Conservation (phyloP, 2,888 invertebrate species). For the Schizotus pectinicornis region DNA sequence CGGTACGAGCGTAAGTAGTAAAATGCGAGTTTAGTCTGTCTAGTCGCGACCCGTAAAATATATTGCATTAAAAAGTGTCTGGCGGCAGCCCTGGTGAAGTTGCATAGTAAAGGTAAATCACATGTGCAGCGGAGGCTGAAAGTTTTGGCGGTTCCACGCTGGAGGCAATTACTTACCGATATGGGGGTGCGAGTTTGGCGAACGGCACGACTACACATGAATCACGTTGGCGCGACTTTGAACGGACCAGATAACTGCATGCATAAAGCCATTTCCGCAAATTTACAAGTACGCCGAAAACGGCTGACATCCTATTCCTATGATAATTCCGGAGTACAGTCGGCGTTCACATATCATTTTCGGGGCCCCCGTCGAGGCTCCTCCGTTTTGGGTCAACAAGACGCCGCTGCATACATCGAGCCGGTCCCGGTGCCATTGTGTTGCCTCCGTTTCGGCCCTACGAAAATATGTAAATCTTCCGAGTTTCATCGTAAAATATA, state of each 20-base stretch:
- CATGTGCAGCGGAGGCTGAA: background rate
- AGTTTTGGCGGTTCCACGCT: conserved; percentile 1
- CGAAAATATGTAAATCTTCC: conserved; percentile 34
- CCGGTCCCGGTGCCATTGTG: conserved; percentile 15
- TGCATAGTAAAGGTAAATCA: conserved; percentile 8
- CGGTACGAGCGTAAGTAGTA: background rate
- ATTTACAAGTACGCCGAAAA: conserved; percentile 39
- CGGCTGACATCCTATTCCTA: conserved; percentile 40
- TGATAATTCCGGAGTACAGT: conserved; percentile 34
- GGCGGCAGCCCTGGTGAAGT: conserved; percentile 8
- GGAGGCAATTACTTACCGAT: conserved; percentile 32
- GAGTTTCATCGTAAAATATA: conserved; percentile 31
- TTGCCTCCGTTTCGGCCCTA: conserved; percentile 13
- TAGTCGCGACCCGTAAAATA: conserved; percentile 9
- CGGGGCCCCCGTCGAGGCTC: conserved; percentile 4
- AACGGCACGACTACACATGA: conserved; percentile 31
- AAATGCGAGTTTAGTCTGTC: conserved; percentile 7
- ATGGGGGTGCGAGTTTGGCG: conserved; percentile 25
- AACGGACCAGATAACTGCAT: conserved; percentile 36
- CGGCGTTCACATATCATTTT: conserved; percentile 33
- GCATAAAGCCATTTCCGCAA: conserved; percentile 39
- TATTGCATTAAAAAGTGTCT: conserved; percentile 17
- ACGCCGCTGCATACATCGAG: conserved; percentile 5
- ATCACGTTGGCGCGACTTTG: conserved; percentile 34
- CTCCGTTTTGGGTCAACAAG: conserved; percentile 26